phyloP scores from a whole-genome alignment of 1,140 invertebrate species.

The Whitmania pigra region DNA sequence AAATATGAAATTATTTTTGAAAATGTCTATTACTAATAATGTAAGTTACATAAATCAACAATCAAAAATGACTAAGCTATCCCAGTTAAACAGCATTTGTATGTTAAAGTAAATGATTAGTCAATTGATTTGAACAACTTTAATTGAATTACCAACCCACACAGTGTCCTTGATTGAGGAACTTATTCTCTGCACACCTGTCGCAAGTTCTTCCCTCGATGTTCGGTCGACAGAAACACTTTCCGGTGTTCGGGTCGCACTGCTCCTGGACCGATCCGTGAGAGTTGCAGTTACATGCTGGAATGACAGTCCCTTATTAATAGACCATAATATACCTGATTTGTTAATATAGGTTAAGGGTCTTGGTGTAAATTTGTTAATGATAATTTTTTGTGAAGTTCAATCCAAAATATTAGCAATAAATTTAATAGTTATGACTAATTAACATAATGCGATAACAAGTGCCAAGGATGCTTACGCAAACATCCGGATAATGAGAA shows the following conservation, averaged over 20 bases:
- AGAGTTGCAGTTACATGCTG: slow-evolving; percentile 68
- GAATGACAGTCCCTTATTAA: background rate
- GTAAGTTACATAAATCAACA: background rate
- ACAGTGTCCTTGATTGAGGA: slow-evolving; percentile 40
- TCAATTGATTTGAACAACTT: background rate
- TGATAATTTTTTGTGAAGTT: background rate
- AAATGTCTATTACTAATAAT: background rate
- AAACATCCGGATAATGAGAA: slow-evolving; percentile 67
- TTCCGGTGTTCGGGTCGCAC: slow-evolving; percentile 60
- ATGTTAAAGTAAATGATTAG: background rate
- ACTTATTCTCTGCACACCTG: slow-evolving; percentile 55
- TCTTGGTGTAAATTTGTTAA: background rate
- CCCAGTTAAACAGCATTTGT: background rate
- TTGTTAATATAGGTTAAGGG: background rate
- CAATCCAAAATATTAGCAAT: background rate
- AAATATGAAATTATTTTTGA: background rate
- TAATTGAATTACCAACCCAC: slow-evolving; percentile 28
- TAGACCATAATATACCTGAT: background rate
- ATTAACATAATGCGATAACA: no score
- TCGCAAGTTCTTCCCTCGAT: slow-evolving; percentile 69
- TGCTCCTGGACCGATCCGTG: slow-evolving; percentile 60
- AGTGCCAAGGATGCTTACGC: slow-evolving; percentile 52
- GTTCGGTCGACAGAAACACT: slow-evolving; percentile 78
- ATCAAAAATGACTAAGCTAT: background rate
- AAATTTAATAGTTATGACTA: no score